phyloP scores from a whole-genome alignment of 2,888 invertebrate species.

The Euproctis similis region DNA sequence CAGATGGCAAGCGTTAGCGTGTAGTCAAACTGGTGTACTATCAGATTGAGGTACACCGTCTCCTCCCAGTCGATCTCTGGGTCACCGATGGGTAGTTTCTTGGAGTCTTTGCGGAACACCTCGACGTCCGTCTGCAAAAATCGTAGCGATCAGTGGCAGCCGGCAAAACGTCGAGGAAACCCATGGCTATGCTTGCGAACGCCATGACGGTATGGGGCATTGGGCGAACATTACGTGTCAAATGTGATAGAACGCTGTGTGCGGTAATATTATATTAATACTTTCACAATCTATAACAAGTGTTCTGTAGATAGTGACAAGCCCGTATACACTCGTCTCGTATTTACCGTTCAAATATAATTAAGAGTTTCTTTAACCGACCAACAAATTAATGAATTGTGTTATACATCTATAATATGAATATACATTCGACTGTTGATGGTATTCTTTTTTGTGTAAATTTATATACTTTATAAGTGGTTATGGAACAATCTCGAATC shows the following conservation, averaged over 20 bases:
- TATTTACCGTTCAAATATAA: slow-evolving; percentile 56
- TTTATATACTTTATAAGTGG: slow-evolving; percentile 65
- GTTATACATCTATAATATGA: too few species aligned
- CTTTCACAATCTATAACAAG: slow-evolving; percentile 26
- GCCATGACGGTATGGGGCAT: slow-evolving; percentile 10
- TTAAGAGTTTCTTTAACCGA: slow-evolving; percentile 43
- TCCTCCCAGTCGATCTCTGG: slow-evolving; percentile 99
- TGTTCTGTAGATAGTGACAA: slow-evolving; percentile 33
- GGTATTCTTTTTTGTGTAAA: slow-evolving; percentile 54
- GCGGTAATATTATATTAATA: slow-evolving; percentile 15
- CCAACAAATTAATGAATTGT: slow-evolving; percentile 48
- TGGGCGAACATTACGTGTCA: slow-evolving; percentile 19
- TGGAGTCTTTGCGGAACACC: slow-evolving; percentile 97
- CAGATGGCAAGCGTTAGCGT: slow-evolving; percentile 98
- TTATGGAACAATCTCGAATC: slow-evolving; percentile 57
- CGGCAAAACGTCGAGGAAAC: slow-evolving; percentile 7
- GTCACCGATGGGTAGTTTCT: slow-evolving; percentile 96
- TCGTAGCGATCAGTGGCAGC: slow-evolving; percentile 18
- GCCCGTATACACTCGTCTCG: slow-evolving; percentile 48
- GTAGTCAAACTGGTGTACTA: slow-evolving; percentile 99
- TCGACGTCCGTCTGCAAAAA: slow-evolving; percentile 91
- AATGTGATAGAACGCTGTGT: slow-evolving; percentile 35
- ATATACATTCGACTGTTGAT: slow-evolving; percentile 49
- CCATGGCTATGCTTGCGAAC: slow-evolving; percentile 23
- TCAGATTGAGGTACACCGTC: slow-evolving; percentile 97